Conservation (phyloP, 2,113 vertebrate species). For the Onychostoma macrolepis region DNA sequence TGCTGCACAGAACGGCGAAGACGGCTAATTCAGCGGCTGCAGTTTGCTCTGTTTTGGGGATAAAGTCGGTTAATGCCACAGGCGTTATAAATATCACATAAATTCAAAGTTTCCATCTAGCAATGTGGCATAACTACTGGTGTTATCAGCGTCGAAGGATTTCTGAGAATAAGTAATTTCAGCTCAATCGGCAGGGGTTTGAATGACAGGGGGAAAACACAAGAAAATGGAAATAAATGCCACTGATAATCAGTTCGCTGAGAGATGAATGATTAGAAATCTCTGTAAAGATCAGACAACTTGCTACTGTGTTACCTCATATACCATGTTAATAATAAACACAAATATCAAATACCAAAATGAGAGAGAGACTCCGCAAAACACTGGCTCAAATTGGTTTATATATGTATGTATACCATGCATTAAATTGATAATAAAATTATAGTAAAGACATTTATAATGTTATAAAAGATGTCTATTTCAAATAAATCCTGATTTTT, state of each 20-base stretch:
- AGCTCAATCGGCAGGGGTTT: constrained; percentile 12
- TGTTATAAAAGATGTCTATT: not conserved
- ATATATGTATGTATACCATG: not conserved
- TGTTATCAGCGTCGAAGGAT: constrained; percentile 3
- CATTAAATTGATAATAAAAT: not conserved
- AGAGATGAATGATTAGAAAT: constrained; percentile 31
- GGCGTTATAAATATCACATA: constrained; percentile 19
- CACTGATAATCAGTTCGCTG: not conserved
- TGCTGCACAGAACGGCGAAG: constrained; percentile 51
- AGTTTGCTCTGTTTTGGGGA: constrained; percentile 20
- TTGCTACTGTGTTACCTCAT: not conserved
- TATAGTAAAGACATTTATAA: not conserved
- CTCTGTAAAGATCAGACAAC: constrained; percentile 12
- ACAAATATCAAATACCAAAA: constrained; percentile 9
- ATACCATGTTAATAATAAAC: constrained; percentile 27
- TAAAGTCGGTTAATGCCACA: constrained; percentile 33
- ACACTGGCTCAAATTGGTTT: not conserved
- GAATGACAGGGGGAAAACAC: constrained; percentile 15
- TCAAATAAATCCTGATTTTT: not conserved
- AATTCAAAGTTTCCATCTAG: constrained; percentile 29
- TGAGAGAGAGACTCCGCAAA: not conserved
- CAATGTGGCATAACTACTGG: constrained; percentile 18
- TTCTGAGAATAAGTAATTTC: constrained; percentile 27
- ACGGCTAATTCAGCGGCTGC: constrained; percentile 32
- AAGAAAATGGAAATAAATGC: constrained; percentile 18